Evolutionary conservation across 2,888 invertebrate species (phyloP), one percentile per base, ranked within the genome.

Genomic region (Drosophila cracens): DNA sequence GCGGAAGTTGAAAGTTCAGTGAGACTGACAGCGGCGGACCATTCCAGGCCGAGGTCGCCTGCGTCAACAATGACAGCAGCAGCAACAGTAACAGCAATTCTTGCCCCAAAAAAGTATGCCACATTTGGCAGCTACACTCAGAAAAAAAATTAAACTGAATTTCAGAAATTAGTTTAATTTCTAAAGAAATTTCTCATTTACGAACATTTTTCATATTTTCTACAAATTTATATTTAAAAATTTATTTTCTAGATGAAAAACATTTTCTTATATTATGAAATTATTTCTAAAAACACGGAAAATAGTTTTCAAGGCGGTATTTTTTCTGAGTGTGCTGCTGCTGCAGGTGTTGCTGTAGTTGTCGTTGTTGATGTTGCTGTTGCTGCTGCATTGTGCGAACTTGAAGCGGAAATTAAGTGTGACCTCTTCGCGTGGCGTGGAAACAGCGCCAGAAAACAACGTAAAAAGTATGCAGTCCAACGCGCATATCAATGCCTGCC

Each of bases 341-440:
- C 46, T 46, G 16, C 13, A 21, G 21, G 21, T 46, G 46, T 46
- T 46, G 21, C 13, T 21, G 21, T 46, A 21, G 46, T 46, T 21
- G 40, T 36, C 49, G 57, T 25, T 59, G 58, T 38, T 62, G 62
- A 31, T 56, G 53, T 51, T 63, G 54, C 27, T 38, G 65, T 8
- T 52, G 62, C 27, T 66, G 74, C 25, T 66, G 74, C 69, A 77
- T 76, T 74, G 81, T 72, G 80, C 80, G 82, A 82, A 76, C 78
- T 85, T 83, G 71, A 74, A 90, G 83, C 87, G 87, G 87, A 87
- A 87, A 87, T 87, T 87, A 87, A 87, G 87, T 87, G 90, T 86
- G 87, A 87, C 90, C 87, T 89, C 89, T 86, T 87, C 85, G 76
- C 87, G 82, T 70, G 84, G 80, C 76, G 78, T 79, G 69, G 74